Conservation (phyloP, 2,113 vertebrate species). For the Pantherophis guttatus region DNA sequence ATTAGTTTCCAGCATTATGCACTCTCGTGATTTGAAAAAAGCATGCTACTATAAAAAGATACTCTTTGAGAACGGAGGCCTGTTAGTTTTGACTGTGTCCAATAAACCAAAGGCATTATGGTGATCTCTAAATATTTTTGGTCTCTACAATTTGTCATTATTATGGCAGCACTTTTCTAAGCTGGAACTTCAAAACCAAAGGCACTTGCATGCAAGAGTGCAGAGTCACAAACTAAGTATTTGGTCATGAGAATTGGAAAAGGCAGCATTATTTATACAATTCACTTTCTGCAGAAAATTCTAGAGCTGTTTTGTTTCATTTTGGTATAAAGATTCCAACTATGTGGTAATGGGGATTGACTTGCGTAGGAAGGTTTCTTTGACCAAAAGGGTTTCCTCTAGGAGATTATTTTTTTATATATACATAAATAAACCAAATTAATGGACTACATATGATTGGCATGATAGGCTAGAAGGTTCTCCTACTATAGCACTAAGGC, state of each 20-base stretch:
- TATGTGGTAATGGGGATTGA: slow-evolving; percentile 52
- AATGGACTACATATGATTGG: slow-evolving; percentile 51
- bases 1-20: slow-evolving; percentile 49
- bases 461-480: slow-evolving; percentile 67
- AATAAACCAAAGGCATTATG: slow-evolving; percentile 93
- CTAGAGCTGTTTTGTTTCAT: slow-evolving; percentile 61
- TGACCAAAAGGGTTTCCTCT: slow-evolving; percentile 54
- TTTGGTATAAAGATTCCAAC: slow-evolving; percentile 73
- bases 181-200: slow-evolving; percentile 92
- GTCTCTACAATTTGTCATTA: slow-evolving; percentile 86
- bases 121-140: slow-evolving; percentile 92
- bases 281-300: slow-evolving; percentile 69
- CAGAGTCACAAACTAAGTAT: slow-evolving; percentile 82
- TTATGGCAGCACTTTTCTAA: slow-evolving; percentile 86
- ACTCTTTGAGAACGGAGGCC: slow-evolving; percentile 72
- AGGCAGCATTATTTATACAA: slow-evolving; percentile 82
- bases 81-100: slow-evolving; percentile 70
- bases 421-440: slow-evolving; percentile 61
- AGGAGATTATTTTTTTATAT: slow-evolving; percentile 46
- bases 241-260: slow-evolving; percentile 86
- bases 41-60: slow-evolving; percentile 46
- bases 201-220: slow-evolving; percentile 96
- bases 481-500: slow-evolving; percentile 86
- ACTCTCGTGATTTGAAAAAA: slow-evolving; percentile 56
- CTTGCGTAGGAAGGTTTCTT: slow-evolving; percentile 48